Evolutionary conservation across 2,113 vertebrate genomes (phyloP), one percentile per base, ranked within the genome.

Genomic region (Carassius gibelio): DNA sequence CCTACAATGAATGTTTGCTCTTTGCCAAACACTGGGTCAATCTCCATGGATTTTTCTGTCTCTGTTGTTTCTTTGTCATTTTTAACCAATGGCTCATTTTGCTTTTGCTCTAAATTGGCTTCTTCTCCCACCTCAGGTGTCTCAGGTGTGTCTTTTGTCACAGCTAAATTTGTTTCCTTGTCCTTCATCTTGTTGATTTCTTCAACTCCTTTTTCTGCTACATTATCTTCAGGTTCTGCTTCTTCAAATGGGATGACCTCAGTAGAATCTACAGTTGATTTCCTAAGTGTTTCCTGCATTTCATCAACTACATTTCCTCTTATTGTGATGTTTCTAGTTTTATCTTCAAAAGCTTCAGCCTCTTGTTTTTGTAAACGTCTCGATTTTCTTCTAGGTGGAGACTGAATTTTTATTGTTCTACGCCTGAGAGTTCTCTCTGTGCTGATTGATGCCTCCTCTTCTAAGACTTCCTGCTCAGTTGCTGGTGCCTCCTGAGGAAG

Each of bases 381-480:
- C 5, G 8, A n/a, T 82, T 59, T 83, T 55, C 48, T 64, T 82
- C 36, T n/a, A 34, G 71, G 72, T 59, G 80, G 19, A 57, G 71
- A 8, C 10, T 38, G 50, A 26, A 59, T 59, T 68, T 14, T 38
- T 68, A 82, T 17, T 69, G 74, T 83, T 57, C 74, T 68, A 7
- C 2, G 80, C 8, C 71, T 76, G 8, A 77, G 59, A 68, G 17
- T 82, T 77, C n/a, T 77, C 21, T 17, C 36, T 64, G 79, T 42
- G 59, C 5, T 36, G 15, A 75, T 13, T 74, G 52, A 5, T 52
- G 69, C 72, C 19, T 64, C 77, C 57, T 64, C 52, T 61, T 57
- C 55, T 19, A 15, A 34, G 38, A 3, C 55, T 83, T 59, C 23
- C 26, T 83, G 62, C 7, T 59, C 50, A 59, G 9, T 21, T 5